Evolutionary conservation across 2,888 invertebrate genomes (phyloP).

Genomic region (Drosophila rubida): DNA sequence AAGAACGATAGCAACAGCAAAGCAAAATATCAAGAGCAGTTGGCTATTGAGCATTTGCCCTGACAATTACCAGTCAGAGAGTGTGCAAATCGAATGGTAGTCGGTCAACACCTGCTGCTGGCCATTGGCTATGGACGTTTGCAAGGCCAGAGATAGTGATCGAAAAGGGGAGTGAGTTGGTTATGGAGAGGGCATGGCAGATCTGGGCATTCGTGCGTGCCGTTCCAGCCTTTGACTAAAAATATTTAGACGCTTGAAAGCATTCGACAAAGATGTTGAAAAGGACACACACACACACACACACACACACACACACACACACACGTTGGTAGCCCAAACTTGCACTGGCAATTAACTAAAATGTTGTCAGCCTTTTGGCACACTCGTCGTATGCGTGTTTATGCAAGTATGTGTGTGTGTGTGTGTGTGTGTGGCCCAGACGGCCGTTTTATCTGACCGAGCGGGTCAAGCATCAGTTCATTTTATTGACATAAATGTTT

Average conservation of each 20-base stretch:
- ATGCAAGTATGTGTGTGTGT: not conserved
- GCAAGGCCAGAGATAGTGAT: not conserved
- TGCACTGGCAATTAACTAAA: slow-evolving; percentile 57
- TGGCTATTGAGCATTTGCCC: slow-evolving; percentile 35
- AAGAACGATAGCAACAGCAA: slow-evolving; percentile 9
- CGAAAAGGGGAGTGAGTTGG: not conserved
- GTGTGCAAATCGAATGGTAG: slow-evolving; percentile 44
- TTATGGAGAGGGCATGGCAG: not conserved
- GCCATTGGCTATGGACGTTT: not conserved
- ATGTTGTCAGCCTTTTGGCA: slow-evolving; percentile 47
- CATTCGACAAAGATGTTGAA: slow-evolving; percentile 47
- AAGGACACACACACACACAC: slow-evolving; percentile 23
- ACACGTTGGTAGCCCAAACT: slow-evolving; percentile 9
- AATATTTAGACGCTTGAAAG: slow-evolving; percentile 63
- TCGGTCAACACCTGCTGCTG: slow-evolving; percentile 55
- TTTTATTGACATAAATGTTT: slow-evolving; percentile 77
- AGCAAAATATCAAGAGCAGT: slow-evolving; percentile 21
- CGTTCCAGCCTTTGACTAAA: slow-evolving; percentile 55
- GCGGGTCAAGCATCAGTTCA: slow-evolving; percentile 75
- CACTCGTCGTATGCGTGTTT: slow-evolving; percentile 3
- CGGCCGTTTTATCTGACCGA: slow-evolving; percentile 66
- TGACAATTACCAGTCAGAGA: slow-evolving; percentile 39
- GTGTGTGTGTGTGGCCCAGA: slow-evolving; percentile 29
- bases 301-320: slow-evolving; percentile 18
- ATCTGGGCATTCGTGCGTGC: slow-evolving; percentile 52